Base-by-base conservation (phyloP, 2,113 vertebrate genomes). In the Tapirus terrestris region DNA sequence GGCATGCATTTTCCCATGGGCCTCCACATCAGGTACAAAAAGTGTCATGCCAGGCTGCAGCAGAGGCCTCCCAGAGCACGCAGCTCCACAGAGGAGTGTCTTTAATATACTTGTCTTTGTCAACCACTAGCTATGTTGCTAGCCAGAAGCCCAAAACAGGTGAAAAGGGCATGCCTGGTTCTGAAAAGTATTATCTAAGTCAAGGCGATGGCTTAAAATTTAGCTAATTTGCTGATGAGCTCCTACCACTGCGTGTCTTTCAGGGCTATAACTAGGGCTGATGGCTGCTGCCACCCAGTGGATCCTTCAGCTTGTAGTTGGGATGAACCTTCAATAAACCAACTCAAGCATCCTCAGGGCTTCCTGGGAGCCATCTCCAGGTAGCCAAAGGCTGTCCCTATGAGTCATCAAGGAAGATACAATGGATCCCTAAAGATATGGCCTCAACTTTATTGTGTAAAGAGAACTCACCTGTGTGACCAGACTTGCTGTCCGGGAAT, bases 291-390 rank as follows among this genome's bases (percentile, higher is more conserved):
- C 12, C 79, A 51, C 21, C 53, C 23, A 10, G 85, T 27, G 9
- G n/a, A 75, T 0, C 73, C 18, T 8, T 80, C 65, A 14, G 27
- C 36, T 43, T n/a, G 3, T 6, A 1, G 36, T 2, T 27, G 14
- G 48, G 10, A 39, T 33, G 36, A 65, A 56, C 68, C 45, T 5
- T 11, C 77, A 20, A n/a, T 20, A 43, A 82, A 2, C 67, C 20
- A n/a, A 1, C 1, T 45, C 36, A 21, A 36, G 67, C 2, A 11
- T 2, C n/a, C 16, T 33, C 43, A 29, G 21, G 17, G 7, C 5
- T 29, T 56, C 56, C n/a, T 21, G 77, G 16, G n/a, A 56, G 56
- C 48, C 1, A 0, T 51, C 33, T 73, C 85, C 25, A 61, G 17
- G 53, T 1, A 33, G 39, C n/a, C 33, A 5, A 51, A 88, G 27